Conservation (phyloP, 35 echinoderm and acorn worm species). For the Heliocidaris erythrogramma region DNA sequence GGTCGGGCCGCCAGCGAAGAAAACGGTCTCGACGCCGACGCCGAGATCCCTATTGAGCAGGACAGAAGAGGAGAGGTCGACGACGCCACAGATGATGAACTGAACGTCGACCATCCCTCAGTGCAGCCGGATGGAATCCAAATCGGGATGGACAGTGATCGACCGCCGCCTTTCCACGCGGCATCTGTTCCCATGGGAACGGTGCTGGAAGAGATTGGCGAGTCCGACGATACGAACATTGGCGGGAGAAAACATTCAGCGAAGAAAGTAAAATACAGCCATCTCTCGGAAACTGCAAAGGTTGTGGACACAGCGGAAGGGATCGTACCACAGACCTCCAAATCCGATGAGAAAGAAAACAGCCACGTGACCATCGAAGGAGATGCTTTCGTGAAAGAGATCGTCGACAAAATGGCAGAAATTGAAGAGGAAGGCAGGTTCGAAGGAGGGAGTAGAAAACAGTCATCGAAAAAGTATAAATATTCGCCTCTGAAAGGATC, state of each 20-base stretch:
- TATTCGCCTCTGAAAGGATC: conserved; percentile 25
- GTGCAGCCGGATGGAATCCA: background rate
- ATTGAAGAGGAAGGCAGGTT: background rate
- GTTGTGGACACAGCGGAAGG: background rate
- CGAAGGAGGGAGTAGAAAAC: background rate
- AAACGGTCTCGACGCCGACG: conserved; percentile 16
- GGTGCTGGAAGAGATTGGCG: background rate
- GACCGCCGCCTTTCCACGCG: background rate
- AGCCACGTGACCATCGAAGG: background rate
- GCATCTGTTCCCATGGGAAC: background rate
- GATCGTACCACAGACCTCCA: background rate
- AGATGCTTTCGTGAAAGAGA: background rate
- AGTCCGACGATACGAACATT: background rate
- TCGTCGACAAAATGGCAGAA: background rate
- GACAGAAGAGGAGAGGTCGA: background rate
- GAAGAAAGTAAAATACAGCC: background rate
- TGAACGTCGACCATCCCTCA: background rate
- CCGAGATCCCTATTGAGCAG: background rate
- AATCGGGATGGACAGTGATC: background rate
- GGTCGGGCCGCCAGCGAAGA: background rate
- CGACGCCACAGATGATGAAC: conserved; percentile 22
- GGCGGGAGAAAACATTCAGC: conserved; percentile 18
- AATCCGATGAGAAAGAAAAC: background rate
- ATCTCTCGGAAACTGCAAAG: background rate
- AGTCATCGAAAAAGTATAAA: conserved; percentile 35